Percentiles rank a stretch among this genome's conserved stretches.
Conservation (phyloP, 2,888 invertebrate species). For the Acanthosepion pharaonis region DNA sequence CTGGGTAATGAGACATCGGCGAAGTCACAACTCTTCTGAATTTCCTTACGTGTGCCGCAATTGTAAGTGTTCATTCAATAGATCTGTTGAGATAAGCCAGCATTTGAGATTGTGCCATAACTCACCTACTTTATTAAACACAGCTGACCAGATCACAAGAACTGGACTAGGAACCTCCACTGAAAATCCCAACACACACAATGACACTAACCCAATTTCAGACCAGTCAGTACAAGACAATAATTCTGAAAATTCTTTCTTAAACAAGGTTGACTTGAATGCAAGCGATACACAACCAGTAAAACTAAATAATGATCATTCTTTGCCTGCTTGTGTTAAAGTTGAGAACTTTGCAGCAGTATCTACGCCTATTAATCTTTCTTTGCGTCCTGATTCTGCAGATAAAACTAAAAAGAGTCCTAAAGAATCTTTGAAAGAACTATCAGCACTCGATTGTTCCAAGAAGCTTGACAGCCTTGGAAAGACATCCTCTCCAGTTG, state of each 20-base stretch:
- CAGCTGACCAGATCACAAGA: neutral
- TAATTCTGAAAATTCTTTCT: neutral
- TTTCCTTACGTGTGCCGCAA: constrained; percentile 15
- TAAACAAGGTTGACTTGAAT: neutral
- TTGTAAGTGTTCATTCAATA: neutral
- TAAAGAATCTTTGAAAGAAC: neutral
- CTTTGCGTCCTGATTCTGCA: neutral
- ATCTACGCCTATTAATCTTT: neutral
- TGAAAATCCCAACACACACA: neutral
- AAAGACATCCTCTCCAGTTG: neutral
- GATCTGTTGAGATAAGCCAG: constrained; percentile 35
- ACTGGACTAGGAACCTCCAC: neutral
- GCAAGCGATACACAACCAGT: neutral
- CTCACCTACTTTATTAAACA: neutral
- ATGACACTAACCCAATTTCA: neutral
- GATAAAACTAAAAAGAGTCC: neutral
- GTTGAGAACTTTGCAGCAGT: neutral
- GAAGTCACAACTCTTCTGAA: neutral
- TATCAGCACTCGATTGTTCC: neutral
- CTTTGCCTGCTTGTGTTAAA: neutral
- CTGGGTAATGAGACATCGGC: constrained; percentile 41
- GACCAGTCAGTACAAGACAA: neutral
- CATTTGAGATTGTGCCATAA: neutral
- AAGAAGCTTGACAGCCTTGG: neutral
- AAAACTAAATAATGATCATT: neutral